Evolutionary conservation across 2,113 vertebrate genomes (phyloP), one percentile per base, ranked within the genome.

Genomic region (Lota lota): DNA sequence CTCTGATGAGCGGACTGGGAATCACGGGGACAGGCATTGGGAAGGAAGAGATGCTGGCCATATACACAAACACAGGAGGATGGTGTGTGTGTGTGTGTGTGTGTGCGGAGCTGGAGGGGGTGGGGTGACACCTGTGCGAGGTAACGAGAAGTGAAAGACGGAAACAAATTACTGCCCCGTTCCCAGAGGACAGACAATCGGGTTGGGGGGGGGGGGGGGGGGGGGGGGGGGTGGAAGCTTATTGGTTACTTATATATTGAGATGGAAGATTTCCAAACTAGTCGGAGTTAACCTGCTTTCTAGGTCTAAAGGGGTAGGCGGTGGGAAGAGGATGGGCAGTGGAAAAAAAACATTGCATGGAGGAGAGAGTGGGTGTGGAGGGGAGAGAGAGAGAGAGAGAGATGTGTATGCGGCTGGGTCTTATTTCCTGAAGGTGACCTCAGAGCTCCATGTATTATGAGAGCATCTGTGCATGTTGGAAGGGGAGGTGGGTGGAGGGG

Each of bases 401-500:
- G 51, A 53, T 22, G 19, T 10, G 58, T 12, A 22, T 68, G 47
- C 61, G 63, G 64, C 16, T 68, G 70, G 21, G 7, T 61, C 22
- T 56, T 47, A 71, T n/a, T 33, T 72, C 20, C 24, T 77, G 76
- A 87, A 84, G 83, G 85, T 88, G 76, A 87, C 79, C 75, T 78
- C 70, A 33, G 21, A 11, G 22, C 57, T 68, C 21, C 62, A 0
- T 75, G 64, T 60, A 22, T 60, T 63, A 22, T 64, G 68, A 56
- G 16, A 68, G 69, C 70, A 74, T 72, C 77, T 82, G 73, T 20
- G 63, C 51, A 53, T 17, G 51, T 15, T 12, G 51, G 16, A 17
- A 2, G 51, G 51, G 51, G 51, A 53, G 3, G 51, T 17, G 51
- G 51, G 51, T 2, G 16, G 51, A 53, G 12, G 51, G 51, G 16